These are phyloP conservation scores for Cardiocondyla obscurior DNA, from an alignment of 1,140 invertebrate species.

Conservation along the genomic window DNA sequence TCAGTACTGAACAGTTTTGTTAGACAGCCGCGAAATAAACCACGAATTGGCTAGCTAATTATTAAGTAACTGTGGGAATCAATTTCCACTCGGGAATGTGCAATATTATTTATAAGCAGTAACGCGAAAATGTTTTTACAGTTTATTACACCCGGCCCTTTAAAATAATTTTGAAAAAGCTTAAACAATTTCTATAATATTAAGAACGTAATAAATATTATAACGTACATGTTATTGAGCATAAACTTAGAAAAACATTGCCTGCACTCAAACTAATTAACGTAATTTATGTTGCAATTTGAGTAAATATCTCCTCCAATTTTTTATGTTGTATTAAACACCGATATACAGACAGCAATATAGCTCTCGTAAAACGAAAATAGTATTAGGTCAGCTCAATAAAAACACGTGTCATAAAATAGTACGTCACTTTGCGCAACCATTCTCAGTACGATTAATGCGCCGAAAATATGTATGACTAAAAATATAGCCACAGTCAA, in stretches of 20 bases:
- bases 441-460: constrained; percentile 36
- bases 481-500: constrained; percentile 46
- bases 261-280: not conserved
- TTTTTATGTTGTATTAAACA: constrained; percentile 23
- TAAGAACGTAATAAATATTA: not conserved
- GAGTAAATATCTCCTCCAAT: not conserved
- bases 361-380: constrained; percentile 37
- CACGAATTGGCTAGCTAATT: no score
- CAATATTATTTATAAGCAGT: no score
- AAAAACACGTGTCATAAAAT: constrained; percentile 43
- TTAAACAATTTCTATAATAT: not conserved
- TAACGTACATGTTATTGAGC: not conserved
- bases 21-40: no score
- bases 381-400: constrained; percentile 36
- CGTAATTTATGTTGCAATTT: not conserved
- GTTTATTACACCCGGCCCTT: no score
- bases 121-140: no score
- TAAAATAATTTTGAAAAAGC: no score
- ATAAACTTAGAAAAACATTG: not conserved
- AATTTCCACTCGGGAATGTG: no score
- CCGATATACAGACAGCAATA: not conserved
- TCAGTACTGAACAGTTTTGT: no score
- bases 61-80: no score
- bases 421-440: constrained; percentile 37
- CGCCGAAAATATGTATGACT: constrained; percentile 6